phyloP scores from a whole-genome alignment of 2,888 invertebrate species.

The Euphydryas editha region DNA sequence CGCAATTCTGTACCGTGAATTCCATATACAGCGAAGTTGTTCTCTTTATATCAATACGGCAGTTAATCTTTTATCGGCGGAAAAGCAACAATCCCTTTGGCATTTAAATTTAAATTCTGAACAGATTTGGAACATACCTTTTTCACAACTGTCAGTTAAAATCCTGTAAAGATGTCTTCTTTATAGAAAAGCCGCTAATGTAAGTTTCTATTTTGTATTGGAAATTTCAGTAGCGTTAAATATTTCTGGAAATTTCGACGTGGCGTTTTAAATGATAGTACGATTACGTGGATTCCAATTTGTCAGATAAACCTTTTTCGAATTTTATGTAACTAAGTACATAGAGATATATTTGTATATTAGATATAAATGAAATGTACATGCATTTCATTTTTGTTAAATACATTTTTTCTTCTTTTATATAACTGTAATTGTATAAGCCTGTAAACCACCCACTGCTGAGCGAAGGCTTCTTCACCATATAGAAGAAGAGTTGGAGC shows the following conservation, averaged over 20 bases:
- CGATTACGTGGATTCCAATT: slow-evolving; percentile 5
- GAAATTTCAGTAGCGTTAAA: slow-evolving; percentile 4
- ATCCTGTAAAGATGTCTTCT: slow-evolving; percentile 39
- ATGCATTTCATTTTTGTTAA: no score
- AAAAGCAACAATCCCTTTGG: slow-evolving; percentile 38
- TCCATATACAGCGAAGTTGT: slow-evolving; percentile 17
- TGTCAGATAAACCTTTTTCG: neutral
- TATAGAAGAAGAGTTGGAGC: no score
- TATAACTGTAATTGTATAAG: no score
- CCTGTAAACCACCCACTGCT: no score
- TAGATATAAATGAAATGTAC: no score
- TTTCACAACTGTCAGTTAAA: slow-evolving; percentile 44
- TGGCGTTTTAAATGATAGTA: neutral
- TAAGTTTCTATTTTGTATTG: slow-evolving; percentile 23
- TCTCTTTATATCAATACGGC: slow-evolving; percentile 33
- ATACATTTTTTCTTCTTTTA: no score
- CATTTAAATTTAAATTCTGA: slow-evolving; percentile 44
- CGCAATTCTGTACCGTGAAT: slow-evolving; percentile 1
- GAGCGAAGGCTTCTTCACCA: no score
- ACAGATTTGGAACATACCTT: slow-evolving; percentile 42
- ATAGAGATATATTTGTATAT: no score
- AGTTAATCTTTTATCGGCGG: slow-evolving; percentile 37
- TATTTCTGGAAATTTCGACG: neutral
- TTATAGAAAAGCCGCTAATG: slow-evolving; percentile 31
- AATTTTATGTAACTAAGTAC: no score